A percentile compares a stretch with the other conserved stretches of the same genome.
phyloP scores from a whole-genome alignment of 2,888 invertebrate species.

The Thereva nobilitata region DNA sequence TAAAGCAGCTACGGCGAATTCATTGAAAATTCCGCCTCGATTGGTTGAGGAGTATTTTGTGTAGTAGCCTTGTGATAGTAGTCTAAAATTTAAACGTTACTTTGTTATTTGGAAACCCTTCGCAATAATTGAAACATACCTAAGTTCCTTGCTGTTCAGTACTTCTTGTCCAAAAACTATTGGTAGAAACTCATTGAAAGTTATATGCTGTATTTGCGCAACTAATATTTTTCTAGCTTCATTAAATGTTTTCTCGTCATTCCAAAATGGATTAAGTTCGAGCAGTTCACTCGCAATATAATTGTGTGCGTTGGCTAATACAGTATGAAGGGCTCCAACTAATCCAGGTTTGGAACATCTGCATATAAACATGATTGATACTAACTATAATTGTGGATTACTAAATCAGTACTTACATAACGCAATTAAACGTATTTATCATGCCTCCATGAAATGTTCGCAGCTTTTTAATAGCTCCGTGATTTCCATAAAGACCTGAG shows the following conservation, averaged over 20 bases:
- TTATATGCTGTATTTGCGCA: slow-evolving; percentile 82
- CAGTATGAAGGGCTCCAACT: slow-evolving; percentile 72
- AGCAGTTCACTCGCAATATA: slow-evolving; percentile 73
- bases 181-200: slow-evolving; percentile 81
- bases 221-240: slow-evolving; percentile 76
- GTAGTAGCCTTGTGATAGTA: slow-evolving; percentile 73
- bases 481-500: slow-evolving; percentile 79
- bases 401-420: not conserved
- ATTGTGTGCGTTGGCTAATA: slow-evolving; percentile 78
- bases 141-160: slow-evolving; percentile 59
- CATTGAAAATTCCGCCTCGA: slow-evolving; percentile 76
- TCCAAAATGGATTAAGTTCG: slow-evolving; percentile 76
- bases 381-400: too few species aligned
- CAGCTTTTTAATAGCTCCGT: slow-evolving; percentile 69
- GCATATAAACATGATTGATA: not conserved
- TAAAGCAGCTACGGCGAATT: slow-evolving; percentile 74
- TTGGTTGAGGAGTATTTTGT: slow-evolving; percentile 80
- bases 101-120: too few species aligned
- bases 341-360: slow-evolving; percentile 68
- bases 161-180: slow-evolving; percentile 68
- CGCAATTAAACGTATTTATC: slow-evolving; percentile 69
- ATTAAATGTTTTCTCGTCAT: slow-evolving; percentile 74
- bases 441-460: slow-evolving; percentile 74
- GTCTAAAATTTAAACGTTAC: slow-evolving; percentile 56
- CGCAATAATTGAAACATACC: slow-evolving; percentile 57